Evolutionary conservation across 2,113 vertebrate genomes (phyloP), one percentile per base, ranked within the genome.

Genomic region (Cebidichthys violaceus): DNA sequence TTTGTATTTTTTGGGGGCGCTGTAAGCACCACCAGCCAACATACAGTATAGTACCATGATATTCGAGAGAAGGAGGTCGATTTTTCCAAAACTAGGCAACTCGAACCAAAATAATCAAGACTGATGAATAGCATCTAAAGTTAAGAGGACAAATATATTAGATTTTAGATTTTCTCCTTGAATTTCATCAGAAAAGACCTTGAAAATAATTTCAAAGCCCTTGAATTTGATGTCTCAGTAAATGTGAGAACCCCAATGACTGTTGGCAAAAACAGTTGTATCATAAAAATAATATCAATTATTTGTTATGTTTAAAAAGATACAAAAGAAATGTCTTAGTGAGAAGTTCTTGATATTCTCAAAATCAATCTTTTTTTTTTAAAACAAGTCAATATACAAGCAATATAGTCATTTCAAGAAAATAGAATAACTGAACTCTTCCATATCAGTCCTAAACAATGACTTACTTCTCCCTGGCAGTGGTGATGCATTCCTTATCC

Each of bases 381-480:
- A 31, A 75, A 27, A 27, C 14, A 20, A 27, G 33, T 5, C 6
- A 37, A 15, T 9, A 37, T 37, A 37, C 13, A 35, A 54, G 13
- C 14, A 52, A 37, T 37, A 24, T 17, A 54, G 10, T 47, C 4
- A 59, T 27, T 17, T 31, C 13, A 59, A 55, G 1, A 18, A 43
- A 43, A 47, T 39, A 20, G 27, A 13, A 70, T 29, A 9, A 6
- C 1, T 57, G 24, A 2, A 15, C 17, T 55, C 17, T n/a, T 37
- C 7, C 6, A 60, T 14, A 61, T 68, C 9, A 9, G 17, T 43
- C 14, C 43, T 61, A 29, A n/a, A 57, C 37, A 57, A 33, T 14
- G 0, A 71, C 97, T 95, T 96, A 99, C 98, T 97, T 96, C 83
- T 98, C 97, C 94, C 98, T 96, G 87, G 93, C 92, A 89, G 95